Evolutionary conservation across 2,888 invertebrate genomes (phyloP).

Genomic region (Aphidius colemani): DNA sequence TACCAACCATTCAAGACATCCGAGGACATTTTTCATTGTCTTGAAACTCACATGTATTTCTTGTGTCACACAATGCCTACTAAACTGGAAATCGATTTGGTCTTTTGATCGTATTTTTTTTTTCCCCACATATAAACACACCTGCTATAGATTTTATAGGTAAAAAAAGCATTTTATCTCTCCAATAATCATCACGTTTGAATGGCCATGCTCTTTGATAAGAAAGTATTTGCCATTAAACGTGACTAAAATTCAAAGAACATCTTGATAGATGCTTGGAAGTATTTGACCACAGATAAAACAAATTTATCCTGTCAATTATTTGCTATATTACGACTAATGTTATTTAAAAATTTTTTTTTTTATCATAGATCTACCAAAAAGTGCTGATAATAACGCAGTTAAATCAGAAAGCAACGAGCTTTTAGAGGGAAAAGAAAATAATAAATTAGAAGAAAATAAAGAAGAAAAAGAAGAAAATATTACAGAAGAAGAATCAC

Average conservation of each 20-base stretch:
- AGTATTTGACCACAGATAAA: not conserved
- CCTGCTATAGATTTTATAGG: too few relatives aligned
- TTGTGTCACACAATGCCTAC: too few relatives aligned
- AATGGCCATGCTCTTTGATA: slow-evolving; percentile 5
- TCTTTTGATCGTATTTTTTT: too few relatives aligned
- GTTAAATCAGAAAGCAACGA: slow-evolving; percentile 10
- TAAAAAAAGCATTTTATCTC: too few relatives aligned
- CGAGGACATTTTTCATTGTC: too few relatives aligned
- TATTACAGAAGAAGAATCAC: slow-evolving; percentile 58
- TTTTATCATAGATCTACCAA: slow-evolving; percentile 26
- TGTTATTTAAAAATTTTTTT: not conserved
- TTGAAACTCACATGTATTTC: too few relatives aligned
- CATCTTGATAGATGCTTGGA: not conserved
- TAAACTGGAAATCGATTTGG: too few relatives aligned
- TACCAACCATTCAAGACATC: too few relatives aligned
- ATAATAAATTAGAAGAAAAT: slow-evolving; percentile 25
- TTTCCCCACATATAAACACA: not conserved
- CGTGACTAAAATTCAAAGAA: slow-evolving; percentile 10
- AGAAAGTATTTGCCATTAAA: slow-evolving; percentile 1
- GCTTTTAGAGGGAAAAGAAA: not conserved
- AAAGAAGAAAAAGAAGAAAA: slow-evolving; percentile 14
- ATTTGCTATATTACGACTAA: not conserved
- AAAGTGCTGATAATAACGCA: slow-evolving; percentile 33
- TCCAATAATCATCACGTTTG: slow-evolving; percentile 2
- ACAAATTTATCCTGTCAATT: not conserved